Evolutionary conservation across 1,140 invertebrate species (phyloP).

Genomic region (Cyclina sinensis): DNA sequence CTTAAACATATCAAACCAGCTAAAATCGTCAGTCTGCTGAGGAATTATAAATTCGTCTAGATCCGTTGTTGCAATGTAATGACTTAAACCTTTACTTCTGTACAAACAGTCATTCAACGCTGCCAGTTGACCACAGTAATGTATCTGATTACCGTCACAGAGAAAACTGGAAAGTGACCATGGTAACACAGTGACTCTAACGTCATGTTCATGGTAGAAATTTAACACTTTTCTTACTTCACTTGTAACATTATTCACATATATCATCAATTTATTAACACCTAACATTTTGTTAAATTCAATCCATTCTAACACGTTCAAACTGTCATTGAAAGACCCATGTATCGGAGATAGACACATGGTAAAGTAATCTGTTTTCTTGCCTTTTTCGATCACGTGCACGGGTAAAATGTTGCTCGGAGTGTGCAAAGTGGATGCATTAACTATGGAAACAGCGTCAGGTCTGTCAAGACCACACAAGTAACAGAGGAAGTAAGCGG

Average conservation of each 20-base stretch:
- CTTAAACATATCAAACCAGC: neutral
- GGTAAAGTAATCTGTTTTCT: slow-evolving; percentile 3
- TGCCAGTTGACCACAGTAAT: slow-evolving; percentile 49
- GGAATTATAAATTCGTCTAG: slow-evolving; percentile 50
- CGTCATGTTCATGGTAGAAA: neutral
- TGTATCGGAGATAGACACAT: slow-evolving; percentile 43
- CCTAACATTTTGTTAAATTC: slow-evolving; percentile 34
- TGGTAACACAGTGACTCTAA: neutral
- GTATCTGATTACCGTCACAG: neutral
- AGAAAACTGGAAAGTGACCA: neutral
- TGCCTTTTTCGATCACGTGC: neutral
- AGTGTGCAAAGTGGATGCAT: neutral
- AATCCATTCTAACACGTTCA: slow-evolving; percentile 45
- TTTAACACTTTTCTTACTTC: slow-evolving; percentile 8
- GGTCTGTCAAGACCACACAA: neutral
- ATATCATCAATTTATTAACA: slow-evolving; percentile 16
- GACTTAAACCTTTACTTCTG: slow-evolving; percentile 29
- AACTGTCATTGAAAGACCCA: neutral
- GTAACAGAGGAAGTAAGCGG: slow-evolving; percentile 48
- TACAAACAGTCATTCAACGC: slow-evolving; percentile 54
- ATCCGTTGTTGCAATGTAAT: neutral
- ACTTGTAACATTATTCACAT: neutral
- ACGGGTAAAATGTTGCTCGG: neutral
- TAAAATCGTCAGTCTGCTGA: neutral
- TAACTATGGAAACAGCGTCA: slow-evolving; percentile 20